Evolutionary conservation across 1,140 invertebrate species (phyloP).

Genomic region (Catajapyx aquilonaris): DNA sequence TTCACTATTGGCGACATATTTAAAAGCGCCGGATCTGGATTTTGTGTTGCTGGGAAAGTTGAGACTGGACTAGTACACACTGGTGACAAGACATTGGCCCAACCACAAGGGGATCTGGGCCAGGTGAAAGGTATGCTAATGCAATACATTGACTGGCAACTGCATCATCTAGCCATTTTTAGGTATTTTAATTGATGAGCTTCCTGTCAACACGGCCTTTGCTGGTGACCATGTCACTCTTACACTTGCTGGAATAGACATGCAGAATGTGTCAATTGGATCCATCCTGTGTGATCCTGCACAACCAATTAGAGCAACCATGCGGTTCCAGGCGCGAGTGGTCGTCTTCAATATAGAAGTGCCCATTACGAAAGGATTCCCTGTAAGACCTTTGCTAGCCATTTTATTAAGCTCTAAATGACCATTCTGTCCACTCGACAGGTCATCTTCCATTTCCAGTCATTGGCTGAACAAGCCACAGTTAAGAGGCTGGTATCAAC

Average conservation of each 20-base stretch:
- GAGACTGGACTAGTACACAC: conserved; percentile 71
- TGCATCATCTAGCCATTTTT: too few relatives aligned
- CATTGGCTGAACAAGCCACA: conserved; percentile 66
- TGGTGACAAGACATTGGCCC: conserved; percentile 70
- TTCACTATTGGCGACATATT: conserved; percentile 85
- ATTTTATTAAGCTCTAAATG: too few relatives aligned
- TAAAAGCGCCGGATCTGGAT: conserved; percentile 70
- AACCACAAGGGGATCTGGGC: conserved; percentile 36
- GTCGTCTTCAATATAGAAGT: conserved; percentile 81
- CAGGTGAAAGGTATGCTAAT: too few relatives aligned
- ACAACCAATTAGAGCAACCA: conserved; percentile 53
- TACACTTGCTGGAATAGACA: conserved; percentile 58
- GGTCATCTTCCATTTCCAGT: conserved; percentile 78
- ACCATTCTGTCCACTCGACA: conserved; percentile 18
- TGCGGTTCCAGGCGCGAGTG: conserved; percentile 69
- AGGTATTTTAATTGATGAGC: conserved; percentile 51
- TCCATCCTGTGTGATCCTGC: conserved; percentile 62
- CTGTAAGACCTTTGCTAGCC: conserved; percentile 26
- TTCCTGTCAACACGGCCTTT: conserved; percentile 47
- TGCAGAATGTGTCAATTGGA: conserved; percentile 65
- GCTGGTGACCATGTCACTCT: conserved; percentile 82
- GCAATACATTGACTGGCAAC: conserved; percentile 3
- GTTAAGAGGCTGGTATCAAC: conserved; percentile 67
- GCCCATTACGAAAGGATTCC: conserved; percentile 77
- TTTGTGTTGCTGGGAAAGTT: conserved; percentile 71